A percentile compares a stretch with the other conserved stretches of the same genome.
Conservation (phyloP, 1,140 invertebrate genomes). For the Liolophura sinensis region DNA sequence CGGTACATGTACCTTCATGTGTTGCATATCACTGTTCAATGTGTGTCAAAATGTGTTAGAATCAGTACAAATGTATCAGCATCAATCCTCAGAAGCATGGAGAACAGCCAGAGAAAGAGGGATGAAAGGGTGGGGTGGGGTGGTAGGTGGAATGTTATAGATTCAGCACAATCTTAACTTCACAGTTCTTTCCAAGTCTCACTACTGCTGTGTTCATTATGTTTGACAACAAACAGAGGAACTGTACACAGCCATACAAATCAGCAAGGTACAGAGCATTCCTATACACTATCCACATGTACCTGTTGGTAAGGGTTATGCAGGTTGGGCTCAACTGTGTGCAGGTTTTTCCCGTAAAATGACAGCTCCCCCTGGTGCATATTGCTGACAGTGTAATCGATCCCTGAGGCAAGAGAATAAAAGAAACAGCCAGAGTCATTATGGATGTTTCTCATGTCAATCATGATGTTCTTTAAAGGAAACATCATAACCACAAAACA, state of each 20-base stretch:
- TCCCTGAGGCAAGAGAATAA: slow-evolving; percentile 18
- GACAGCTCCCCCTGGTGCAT: slow-evolving; percentile 25
- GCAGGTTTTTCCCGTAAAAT: slow-evolving; percentile 11
- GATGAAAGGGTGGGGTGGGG: neutral
- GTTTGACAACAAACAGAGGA: neutral
- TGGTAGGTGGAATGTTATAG: too few species aligned
- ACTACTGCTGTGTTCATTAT: too few species aligned
- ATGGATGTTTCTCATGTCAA: too few species aligned
- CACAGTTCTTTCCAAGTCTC: neutral
- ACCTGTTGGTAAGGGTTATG: slow-evolving; percentile 20
- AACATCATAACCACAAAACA: too few species aligned
- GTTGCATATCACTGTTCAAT: too few species aligned
- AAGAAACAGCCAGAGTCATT: too few species aligned
- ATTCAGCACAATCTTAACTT: neutral
- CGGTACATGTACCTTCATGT: too few species aligned
- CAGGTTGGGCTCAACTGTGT: slow-evolving; percentile 4
- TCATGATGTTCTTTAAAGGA: too few species aligned
- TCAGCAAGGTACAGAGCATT: neutral
- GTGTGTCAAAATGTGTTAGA: too few species aligned
- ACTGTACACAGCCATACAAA: neutral
- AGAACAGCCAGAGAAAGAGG: neutral
- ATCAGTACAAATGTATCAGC: too few species aligned
- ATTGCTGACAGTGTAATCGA: slow-evolving; percentile 59
- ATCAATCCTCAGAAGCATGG: neutral
- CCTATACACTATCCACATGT: neutral